These are phyloP conservation scores for Pelodiscus sinensis DNA, from an alignment of 2,113 vertebrate species.

Conservation along the genomic window DNA sequence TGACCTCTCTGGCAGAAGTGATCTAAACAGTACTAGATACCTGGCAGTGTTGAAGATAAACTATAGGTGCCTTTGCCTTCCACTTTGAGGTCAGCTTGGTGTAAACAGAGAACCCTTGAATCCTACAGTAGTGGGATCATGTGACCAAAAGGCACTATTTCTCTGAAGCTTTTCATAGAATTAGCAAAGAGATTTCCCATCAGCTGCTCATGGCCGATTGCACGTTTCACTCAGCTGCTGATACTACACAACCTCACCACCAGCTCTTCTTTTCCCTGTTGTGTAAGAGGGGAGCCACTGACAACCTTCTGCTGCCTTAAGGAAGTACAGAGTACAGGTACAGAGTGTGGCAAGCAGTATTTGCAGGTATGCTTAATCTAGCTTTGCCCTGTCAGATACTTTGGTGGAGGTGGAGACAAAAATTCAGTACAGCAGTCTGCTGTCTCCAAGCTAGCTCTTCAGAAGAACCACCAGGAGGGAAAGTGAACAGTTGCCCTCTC, in stretches of 20 bases:
- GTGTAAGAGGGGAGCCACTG: background rate
- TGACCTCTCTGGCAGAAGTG: rapidly evolving
- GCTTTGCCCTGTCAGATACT: background rate
- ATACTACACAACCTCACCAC: background rate
- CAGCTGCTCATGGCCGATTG: background rate
- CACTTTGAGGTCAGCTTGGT: background rate
- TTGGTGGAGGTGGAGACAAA: background rate
- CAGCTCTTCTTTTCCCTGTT: rapidly evolving
- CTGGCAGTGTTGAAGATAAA: background rate
- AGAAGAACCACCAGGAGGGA: background rate
- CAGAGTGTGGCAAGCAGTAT: rapidly evolving
- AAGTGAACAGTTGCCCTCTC: background rate
- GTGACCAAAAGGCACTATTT: background rate
- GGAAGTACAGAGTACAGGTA: no score
- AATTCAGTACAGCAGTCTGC: background rate
- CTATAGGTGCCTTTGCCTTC: background rate
- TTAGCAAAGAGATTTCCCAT: background rate
- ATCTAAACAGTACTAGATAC: background rate
- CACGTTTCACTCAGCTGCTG: background rate
- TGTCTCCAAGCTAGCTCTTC: background rate
- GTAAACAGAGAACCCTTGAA: background rate
- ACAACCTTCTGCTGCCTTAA: background rate
- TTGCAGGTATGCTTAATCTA: background rate
- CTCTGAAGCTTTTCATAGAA: background rate
- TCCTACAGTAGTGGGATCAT: no score